A percentile compares a stretch with the other conserved stretches of the same genome.
These are phyloP conservation scores for Magallana nippona DNA, from an alignment of 2,888 invertebrate species.

Conservation along the genomic window DNA sequence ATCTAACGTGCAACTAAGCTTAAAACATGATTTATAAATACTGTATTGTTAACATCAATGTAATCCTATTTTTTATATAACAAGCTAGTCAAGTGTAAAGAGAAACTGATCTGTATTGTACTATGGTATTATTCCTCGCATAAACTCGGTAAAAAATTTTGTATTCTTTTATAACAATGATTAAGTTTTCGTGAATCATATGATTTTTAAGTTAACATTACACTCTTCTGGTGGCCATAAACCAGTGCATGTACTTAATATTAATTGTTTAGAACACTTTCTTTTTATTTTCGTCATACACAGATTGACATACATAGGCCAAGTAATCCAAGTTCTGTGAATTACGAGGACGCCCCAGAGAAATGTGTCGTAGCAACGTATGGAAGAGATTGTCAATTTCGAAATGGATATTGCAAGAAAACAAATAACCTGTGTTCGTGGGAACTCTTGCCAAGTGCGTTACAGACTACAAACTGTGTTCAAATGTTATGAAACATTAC, in stretches of 20 bases:
- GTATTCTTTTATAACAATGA: too few species aligned
- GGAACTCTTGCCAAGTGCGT: neutral
- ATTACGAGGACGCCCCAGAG: neutral
- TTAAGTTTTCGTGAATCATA: too few species aligned
- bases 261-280: neutral
- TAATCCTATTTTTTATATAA: too few species aligned
- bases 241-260: neutral
- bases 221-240: too few species aligned
- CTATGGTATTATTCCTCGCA: too few species aligned
- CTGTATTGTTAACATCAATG: too few species aligned
- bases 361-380: neutral
- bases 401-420: conserved; percentile 11
- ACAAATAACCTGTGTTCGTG: conserved; percentile 14
- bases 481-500: neutral
- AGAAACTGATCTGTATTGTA: too few species aligned
- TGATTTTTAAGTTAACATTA: too few species aligned
- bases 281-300: neutral
- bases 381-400: conserved; percentile 3
- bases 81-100: too few species aligned
- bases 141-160: too few species aligned
- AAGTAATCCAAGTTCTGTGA: neutral
- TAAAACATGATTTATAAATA: too few species aligned
- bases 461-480: neutral
- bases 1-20: too few species aligned
- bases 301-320: neutral